phyloP scores from a whole-genome alignment of 2,888 invertebrate genomes.

The Aleiodes testaceus region DNA sequence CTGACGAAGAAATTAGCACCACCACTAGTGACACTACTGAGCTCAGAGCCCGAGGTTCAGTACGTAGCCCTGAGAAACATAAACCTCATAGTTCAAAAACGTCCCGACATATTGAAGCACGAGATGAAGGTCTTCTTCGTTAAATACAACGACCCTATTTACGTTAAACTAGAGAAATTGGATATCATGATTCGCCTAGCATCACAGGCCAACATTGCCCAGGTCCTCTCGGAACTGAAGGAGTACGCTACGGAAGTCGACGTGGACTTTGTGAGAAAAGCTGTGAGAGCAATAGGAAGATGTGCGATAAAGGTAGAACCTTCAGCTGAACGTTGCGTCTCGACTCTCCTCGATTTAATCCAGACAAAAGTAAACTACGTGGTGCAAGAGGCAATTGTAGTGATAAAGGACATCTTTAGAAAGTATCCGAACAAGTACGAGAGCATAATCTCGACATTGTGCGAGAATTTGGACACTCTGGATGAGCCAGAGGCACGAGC shows the following conservation, averaged over 20 bases:
- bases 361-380: slow-evolving; percentile 99
- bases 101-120: slow-evolving; percentile 98
- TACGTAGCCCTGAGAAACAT: slow-evolving; percentile 99
- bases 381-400: slow-evolving; percentile 99
- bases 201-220: slow-evolving; percentile 97
- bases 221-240: slow-evolving; percentile 97
- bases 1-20: slow-evolving; percentile 98
- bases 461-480: slow-evolving; percentile 98
- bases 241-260: slow-evolving; percentile 99
- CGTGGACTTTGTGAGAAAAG: slow-evolving; percentile 99
- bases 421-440: slow-evolving; percentile 99
- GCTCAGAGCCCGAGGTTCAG: slow-evolving; percentile 99
- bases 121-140: slow-evolving; percentile 99
- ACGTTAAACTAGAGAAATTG: slow-evolving; percentile 98
- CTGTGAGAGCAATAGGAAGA: slow-evolving; percentile 97
- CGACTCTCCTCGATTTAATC: slow-evolving; percentile 96
- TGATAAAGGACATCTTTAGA: slow-evolving; percentile 97
- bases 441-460: slow-evolving; percentile 98
- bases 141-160: slow-evolving; percentile 99
- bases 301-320: slow-evolving; percentile 99
- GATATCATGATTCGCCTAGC: slow-evolving; percentile 99
- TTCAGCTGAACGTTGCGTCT: slow-evolving; percentile 98
- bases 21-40: slow-evolving; percentile 97
- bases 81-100: slow-evolving; percentile 98
- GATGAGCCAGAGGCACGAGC: slow-evolving; percentile 99